Evolutionary conservation across 37 sponge, comb jelly and placozoan species (phyloP), one percentile per base, ranked within the genome.

Genomic region (Diacarnus erythraeanus): DNA sequence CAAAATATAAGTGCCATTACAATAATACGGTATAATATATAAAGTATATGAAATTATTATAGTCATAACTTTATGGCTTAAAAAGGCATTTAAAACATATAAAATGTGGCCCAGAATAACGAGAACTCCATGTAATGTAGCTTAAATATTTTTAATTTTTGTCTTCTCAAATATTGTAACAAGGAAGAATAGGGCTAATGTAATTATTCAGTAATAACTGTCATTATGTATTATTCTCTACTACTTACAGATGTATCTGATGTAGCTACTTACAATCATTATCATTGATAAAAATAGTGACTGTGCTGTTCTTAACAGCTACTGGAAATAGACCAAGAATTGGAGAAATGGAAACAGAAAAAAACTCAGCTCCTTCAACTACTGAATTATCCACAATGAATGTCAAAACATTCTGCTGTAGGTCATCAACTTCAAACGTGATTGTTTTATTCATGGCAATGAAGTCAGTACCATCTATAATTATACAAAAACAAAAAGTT

Each of bases 261-360:
- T 26, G 56, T 4, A 35, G 2, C 6, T 47, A 44, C 61, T 61
- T 41, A 73, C 82, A 44, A 64, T 82, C 82, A 63, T 82, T 64
- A 33, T 82, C 82, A 23, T 9, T 64, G 54, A 82, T 82, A 2
- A 29, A 34, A 3, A 82, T 33, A 0, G 74, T 82, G 2, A 54
- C 63, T 2, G 47, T 41, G 51, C 26, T 64, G 34, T 73, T 47
- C 42, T 51, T 10, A 0, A 82, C 82, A 27, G 44, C 54, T 8
- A 72, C 74, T 22, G 82, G 82, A 29, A 82, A 82, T 17, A 44
- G 17, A 12, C 82, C 82, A 31, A 20, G 38, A 0, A 63, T 22
- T 3, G 72, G 43, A 39, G 38, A 42, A 41, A 82, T 82, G 4
- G 42, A 0, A 18, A 36, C 74, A 64, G 31, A 74, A 12, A 82